Evolutionary conservation across 2,797 vertebrate species (phyloP), one percentile per base, ranked within the genome.

Genomic region (Perodicticus potto): DNA sequence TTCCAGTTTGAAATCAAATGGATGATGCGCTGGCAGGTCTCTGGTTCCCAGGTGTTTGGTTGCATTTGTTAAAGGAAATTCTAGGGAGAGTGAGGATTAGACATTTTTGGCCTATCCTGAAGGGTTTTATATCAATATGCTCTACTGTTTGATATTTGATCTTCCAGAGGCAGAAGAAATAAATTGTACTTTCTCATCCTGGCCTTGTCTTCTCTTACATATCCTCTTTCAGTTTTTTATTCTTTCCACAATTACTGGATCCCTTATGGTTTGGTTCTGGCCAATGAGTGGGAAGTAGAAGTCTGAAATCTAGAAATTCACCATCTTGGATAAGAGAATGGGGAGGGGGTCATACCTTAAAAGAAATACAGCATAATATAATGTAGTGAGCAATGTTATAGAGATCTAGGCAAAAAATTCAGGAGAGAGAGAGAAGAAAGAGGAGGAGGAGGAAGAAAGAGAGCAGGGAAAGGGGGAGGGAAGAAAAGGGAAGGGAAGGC

Each of bases 11-110:
- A 97, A 94, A 77, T 80, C 91, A 83, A 88, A 70, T 7, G 82
- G 87, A 90, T 86, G 70, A 57, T 23, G 61, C 7, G 0, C 59
- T 63, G 65, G 86, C 82, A 93, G 89, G 43, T 61, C 89, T 97
- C 92, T 81, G 0, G 0, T 63, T 93, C 94, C 92, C 95, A 89
- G 80, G 89, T 93, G 90, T 88, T 95, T 61, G 40, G 91, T 63
- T 92, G 72, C 40, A 72, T 91, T 89, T 95, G 80, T 86, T 90
- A 87, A 86, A 94, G 85, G 72, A 72, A 95, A 90, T 97, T 96
- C 91, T 91, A 82, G 53, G 55, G 87, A 95, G 87, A 92, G 96
- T 49, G 77, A 81, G 80, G 95, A 94, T 94, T 86, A 77, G 87
- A 82, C 57, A 9, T 45, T 61, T 91, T n/a, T 25, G 7, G 59